phyloP scores from a whole-genome alignment of 2,113 vertebrate species.

The Pandion haliaetus region DNA sequence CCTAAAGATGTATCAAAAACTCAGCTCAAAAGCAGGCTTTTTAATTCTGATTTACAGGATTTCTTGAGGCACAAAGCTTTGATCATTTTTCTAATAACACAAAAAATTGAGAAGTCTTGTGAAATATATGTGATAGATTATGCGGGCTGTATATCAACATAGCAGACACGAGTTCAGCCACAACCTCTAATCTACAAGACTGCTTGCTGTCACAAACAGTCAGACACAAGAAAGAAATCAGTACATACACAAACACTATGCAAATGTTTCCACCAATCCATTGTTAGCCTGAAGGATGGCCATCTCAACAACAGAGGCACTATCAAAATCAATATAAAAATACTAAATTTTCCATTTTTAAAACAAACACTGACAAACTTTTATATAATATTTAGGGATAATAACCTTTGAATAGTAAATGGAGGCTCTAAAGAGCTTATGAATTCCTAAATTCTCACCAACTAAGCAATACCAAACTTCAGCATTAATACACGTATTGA shows the following conservation, averaged over 20 bases:
- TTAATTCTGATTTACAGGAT: not conserved
- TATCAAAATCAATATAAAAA: not conserved
- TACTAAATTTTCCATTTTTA: not conserved
- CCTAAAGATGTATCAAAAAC: not conserved
- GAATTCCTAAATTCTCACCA: constrained; percentile 29
- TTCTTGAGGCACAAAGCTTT: not conserved
- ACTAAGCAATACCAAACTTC: not conserved
- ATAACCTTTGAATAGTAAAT: not conserved
- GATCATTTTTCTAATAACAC: not conserved
- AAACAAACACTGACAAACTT: not conserved
- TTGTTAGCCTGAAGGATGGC: not conserved
- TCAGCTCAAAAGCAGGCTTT: not conserved
- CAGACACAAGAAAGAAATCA: not conserved
- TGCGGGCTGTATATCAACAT: not conserved
- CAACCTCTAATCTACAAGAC: not conserved
- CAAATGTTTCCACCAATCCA: not conserved
- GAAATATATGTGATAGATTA: not conserved
- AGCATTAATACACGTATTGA: not conserved
- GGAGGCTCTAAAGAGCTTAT: not conserved
- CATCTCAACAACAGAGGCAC: not conserved
- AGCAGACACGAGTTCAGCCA: not conserved
- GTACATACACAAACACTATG: accelerated
- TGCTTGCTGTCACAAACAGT: not conserved
- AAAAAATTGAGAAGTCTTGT: not conserved
- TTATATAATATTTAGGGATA: not conserved